Conservation (phyloP, 2,888 invertebrate species). For the Hypselothyrea guttata region DNA sequence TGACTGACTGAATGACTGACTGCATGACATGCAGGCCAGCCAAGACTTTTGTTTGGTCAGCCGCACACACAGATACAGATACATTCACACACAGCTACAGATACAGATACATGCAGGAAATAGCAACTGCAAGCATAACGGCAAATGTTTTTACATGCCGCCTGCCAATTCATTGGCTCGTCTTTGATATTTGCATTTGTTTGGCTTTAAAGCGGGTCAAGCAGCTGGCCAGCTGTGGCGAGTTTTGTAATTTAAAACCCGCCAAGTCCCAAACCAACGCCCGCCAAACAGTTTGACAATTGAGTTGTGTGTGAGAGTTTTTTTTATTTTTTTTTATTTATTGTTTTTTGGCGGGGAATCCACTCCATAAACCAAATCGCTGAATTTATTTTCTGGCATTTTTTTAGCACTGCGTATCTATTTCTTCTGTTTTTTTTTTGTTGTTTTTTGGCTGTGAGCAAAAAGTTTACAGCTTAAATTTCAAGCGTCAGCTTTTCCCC, state of each 20-base stretch:
- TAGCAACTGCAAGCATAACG: conserved; percentile 30
- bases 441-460: background rate
- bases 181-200: conserved; percentile 69
- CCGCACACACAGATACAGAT: conserved; percentile 38
- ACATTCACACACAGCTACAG: conserved; percentile 8
- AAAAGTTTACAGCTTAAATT: conserved; percentile 51
- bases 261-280: conserved; percentile 33
- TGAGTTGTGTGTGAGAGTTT: conserved; percentile 56
- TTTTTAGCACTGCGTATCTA: conserved; percentile 1
- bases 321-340: conserved; percentile 12
- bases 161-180: conserved; percentile 44
- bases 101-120: conserved; percentile 21
- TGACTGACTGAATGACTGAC: conserved; percentile 48
- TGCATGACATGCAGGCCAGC: conserved; percentile 35
- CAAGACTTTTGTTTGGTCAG: conserved; percentile 70
- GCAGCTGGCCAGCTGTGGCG: conserved; percentile 35
- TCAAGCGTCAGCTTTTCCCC: conserved; percentile 57
- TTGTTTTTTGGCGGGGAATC: conserved; percentile 43
- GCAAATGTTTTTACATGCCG: too few species aligned
- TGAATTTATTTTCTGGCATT: conserved; percentile 32
- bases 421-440: background rate
- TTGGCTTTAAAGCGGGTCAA: conserved; percentile 69
- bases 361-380: conserved; percentile 50
- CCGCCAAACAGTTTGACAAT: conserved; percentile 58
- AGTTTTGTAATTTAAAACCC: conserved; percentile 55